phyloP scores from a whole-genome alignment of 2,113 vertebrate genomes.

The Mola mola region DNA sequence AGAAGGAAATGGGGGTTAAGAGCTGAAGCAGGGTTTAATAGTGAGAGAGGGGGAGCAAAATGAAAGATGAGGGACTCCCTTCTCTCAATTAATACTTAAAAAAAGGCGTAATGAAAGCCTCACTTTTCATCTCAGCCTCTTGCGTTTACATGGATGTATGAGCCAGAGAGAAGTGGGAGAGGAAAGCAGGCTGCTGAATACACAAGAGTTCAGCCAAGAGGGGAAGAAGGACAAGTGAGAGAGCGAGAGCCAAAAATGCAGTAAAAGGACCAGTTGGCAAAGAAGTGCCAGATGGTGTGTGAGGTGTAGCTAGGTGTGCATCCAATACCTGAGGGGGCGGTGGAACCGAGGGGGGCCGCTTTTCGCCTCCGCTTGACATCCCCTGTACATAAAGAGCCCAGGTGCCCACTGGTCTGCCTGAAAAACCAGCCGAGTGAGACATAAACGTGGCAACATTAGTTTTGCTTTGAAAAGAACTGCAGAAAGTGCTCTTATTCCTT shows the following conservation, averaged over 20 bases:
- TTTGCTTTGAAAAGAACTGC: constrained; percentile 1
- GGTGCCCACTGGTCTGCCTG: constrained; percentile 97
- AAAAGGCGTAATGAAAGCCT: constrained; percentile 13
- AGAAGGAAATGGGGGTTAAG: constrained; percentile 44
- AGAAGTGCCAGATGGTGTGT: constrained; percentile 62
- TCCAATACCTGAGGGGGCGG: constrained; percentile 86
- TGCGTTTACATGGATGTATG: constrained; percentile 26
- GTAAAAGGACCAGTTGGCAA: constrained; percentile 47
- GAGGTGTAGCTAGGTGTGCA: constrained; percentile 46
- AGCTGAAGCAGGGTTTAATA: constrained; percentile 35
- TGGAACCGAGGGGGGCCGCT: constrained; percentile 91
- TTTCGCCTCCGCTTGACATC: constrained; percentile 98
- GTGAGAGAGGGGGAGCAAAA: neutral
- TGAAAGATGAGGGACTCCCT: constrained; percentile 15
- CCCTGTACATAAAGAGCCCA: constrained; percentile 95
- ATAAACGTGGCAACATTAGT: constrained; percentile 30
- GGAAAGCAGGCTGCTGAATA: constrained; percentile 38
- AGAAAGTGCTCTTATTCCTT: neutral
- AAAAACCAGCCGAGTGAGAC: constrained; percentile 48
- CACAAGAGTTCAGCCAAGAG: constrained; percentile 80
- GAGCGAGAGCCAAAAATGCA: constrained; percentile 59
- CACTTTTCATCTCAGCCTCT: constrained; percentile 1
- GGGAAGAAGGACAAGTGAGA: constrained; percentile 58
- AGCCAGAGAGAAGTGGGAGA: constrained; percentile 75
- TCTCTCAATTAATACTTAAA: constrained; percentile 17